These are phyloP conservation scores for Physella acuta DNA, from an alignment of 1,140 invertebrate genomes.

Conservation along the genomic window DNA sequence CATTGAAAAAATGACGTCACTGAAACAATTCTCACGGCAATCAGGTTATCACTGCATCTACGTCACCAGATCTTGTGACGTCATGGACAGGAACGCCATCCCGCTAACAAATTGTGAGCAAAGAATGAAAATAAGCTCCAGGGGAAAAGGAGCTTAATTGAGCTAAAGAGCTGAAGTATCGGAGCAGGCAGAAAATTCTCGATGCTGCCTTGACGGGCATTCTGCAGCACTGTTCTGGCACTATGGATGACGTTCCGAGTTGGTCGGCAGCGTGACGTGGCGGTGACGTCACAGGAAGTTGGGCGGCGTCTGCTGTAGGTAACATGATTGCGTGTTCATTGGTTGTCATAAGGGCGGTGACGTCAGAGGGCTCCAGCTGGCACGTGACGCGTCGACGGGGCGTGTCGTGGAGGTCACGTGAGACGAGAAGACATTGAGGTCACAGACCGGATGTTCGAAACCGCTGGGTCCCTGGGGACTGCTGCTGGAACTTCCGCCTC, in stretches of 20 bases:
- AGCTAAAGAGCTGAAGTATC: not conserved
- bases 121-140: not conserved
- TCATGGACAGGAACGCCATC: no score
- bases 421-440: conserved; percentile 39
- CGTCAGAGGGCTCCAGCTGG: conserved; percentile 48
- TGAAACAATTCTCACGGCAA: no score
- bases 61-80: no score
- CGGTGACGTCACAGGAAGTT: conserved; percentile 13
- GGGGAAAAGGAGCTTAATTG: not conserved
- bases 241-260: not conserved
- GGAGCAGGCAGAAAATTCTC: not conserved
- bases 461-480: conserved; percentile 30
- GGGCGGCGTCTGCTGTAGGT: conserved; percentile 2
- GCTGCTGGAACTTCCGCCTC: conserved; percentile 28
- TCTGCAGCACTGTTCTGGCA: not conserved
- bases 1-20: no score
- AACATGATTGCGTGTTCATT: not conserved
- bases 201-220: not conserved
- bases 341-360: conserved; percentile 45
- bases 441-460: conserved; percentile 45
- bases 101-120: not conserved
- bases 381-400: conserved; percentile 22
- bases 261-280: not conserved
- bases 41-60: no score
- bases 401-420: conserved; percentile 32